These are phyloP conservation scores for Climacteris rufus DNA, from an alignment of 2,113 vertebrate species.

Conservation along the genomic window DNA sequence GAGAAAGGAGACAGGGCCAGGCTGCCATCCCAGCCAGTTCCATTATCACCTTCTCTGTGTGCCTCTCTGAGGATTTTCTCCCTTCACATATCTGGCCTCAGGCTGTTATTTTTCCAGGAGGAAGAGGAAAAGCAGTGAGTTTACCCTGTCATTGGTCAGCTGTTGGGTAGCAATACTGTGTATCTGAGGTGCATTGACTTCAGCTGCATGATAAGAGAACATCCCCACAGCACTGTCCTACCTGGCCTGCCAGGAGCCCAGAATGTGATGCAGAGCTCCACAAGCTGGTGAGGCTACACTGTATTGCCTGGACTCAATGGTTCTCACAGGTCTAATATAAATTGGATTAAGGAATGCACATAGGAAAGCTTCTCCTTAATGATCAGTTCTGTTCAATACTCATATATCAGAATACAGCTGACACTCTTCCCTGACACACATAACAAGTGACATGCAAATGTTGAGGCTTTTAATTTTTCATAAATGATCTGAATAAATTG, in stretches of 20 bases:
- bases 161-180: background rate
- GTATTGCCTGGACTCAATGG: background rate
- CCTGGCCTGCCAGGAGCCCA: background rate
- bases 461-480: background rate
- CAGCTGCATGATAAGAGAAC: background rate
- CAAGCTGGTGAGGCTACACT: background rate
- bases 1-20: background rate
- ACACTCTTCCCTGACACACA: background rate
- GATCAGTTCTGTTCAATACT: background rate
- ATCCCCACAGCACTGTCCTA: rapidly evolving
- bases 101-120: background rate
- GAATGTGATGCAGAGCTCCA: background rate
- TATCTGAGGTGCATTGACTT: background rate
- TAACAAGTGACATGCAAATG: background rate
- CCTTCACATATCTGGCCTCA: background rate
- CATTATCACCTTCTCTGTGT: no score
- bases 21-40: background rate
- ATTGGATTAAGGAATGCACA: background rate
- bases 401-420: background rate
- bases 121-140: background rate
- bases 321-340: background rate
- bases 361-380: background rate
- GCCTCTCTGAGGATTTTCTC: background rate
- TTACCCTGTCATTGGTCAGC: background rate
- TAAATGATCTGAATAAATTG: background rate